These are phyloP conservation scores for Torymus auratus DNA, from an alignment of 2,888 invertebrate species.

Conservation along the genomic window DNA sequence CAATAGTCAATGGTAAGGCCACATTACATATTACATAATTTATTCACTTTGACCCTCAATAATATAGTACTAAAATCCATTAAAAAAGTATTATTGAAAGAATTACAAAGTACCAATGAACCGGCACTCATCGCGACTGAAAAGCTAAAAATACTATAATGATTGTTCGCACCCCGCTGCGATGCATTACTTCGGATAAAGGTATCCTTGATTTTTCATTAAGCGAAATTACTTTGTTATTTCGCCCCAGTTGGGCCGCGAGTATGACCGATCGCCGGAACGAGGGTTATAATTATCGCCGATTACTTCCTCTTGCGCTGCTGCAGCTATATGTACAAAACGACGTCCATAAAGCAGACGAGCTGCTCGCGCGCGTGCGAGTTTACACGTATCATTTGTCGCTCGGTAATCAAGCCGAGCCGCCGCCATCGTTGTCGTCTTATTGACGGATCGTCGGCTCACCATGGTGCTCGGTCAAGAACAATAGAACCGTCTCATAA, in stretches of 20 bases:
- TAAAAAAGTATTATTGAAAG: neutral
- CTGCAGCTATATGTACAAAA: neutral
- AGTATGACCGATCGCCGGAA: conserved; percentile 27
- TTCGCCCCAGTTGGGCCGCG: conserved; percentile 15
- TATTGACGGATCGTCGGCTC: conserved; percentile 6
- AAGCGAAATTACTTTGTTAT: conserved; percentile 29
- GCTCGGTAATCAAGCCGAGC: conserved; percentile 30
- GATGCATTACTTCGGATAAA: neutral
- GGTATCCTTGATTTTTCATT: conserved; percentile 15
- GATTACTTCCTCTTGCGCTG: conserved; percentile 39
- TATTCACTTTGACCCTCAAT: no score
- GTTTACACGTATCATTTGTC: conserved; percentile 45
- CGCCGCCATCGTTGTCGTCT: conserved; percentile 14
- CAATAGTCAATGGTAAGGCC: conserved; percentile 67
- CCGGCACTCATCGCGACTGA: neutral
- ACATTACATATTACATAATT: no score
- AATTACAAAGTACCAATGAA: neutral
- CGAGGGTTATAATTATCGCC: conserved; percentile 32
- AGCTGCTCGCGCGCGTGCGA: neutral
- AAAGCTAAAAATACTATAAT: no score
- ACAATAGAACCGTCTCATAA: conserved; percentile 38
- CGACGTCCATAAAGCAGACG: conserved; percentile 11
- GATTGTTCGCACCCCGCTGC: neutral
- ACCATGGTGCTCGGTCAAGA: conserved; percentile 40
- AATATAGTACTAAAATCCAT: neutral